Evolutionary conservation across 1,140 invertebrate species (phyloP).

Genomic region (Megalonaias nervosa): DNA sequence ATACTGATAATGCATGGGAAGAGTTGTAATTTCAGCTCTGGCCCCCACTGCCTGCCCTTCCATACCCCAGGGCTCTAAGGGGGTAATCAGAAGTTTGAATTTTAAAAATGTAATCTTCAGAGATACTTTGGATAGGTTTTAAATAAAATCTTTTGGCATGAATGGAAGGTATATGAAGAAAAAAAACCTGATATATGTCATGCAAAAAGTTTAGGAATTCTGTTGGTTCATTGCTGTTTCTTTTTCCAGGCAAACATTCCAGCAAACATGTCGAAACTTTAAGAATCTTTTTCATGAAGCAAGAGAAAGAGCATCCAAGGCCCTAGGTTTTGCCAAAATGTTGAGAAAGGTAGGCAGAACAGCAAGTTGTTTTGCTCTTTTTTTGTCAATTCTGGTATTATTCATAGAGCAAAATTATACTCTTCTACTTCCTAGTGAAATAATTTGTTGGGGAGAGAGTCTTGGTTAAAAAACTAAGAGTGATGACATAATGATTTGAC

Average conservation of each 20-base stretch:
- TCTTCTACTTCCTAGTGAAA: no score
- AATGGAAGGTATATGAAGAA: background rate
- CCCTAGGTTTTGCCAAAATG: slow-evolving; percentile 84
- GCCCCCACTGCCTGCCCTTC: background rate
- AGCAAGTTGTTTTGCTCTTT: background rate
- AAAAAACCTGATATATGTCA: slow-evolving; percentile 16
- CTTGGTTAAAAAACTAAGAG: no score
- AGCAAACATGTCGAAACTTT: slow-evolving; percentile 82
- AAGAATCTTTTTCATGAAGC: slow-evolving; percentile 85
- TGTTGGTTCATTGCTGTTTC: slow-evolving; percentile 13
- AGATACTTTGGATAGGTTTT: background rate
- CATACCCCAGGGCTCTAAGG: slow-evolving; percentile 15
- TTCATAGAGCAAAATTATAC: no score
- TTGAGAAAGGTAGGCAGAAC: slow-evolving; percentile 74
- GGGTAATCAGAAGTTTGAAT: background rate
- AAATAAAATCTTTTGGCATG: background rate
- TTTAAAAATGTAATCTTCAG: background rate
- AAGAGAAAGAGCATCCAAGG: slow-evolving; percentile 85
- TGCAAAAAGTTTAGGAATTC: background rate
- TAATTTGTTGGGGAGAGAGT: no score
- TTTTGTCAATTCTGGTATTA: background rate
- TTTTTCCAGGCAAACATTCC: slow-evolving; percentile 75
- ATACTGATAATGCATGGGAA: no score
- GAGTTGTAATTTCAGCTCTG: no score
- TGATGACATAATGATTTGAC: no score